Evolutionary conservation across 2,888 invertebrate species (phyloP).

Genomic region (Muscina levida): DNA sequence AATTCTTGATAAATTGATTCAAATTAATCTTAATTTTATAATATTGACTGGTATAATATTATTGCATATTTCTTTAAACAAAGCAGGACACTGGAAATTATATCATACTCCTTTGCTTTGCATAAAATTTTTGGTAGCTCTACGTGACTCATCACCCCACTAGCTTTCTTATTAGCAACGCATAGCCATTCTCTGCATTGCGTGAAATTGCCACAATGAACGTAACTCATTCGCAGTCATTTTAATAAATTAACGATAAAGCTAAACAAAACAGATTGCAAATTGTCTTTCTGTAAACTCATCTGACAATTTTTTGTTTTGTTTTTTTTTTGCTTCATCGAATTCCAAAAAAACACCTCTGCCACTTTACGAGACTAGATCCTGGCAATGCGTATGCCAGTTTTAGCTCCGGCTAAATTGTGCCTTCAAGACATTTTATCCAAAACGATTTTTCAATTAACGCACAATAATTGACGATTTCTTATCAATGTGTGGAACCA

Average conservation of each 20-base stretch:
- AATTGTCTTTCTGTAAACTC: slow-evolving; percentile 7
- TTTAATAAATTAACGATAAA: slow-evolving; percentile 36
- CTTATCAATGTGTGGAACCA: slow-evolving; percentile 59
- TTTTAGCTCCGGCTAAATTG: slow-evolving; percentile 19
- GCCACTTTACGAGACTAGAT: neutral
- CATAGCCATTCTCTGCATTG: too few species aligned
- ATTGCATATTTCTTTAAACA: too few species aligned
- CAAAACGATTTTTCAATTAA: slow-evolving; percentile 66
- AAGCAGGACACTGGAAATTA: too few species aligned
- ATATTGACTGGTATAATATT: too few species aligned
- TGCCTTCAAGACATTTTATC: slow-evolving; percentile 57
- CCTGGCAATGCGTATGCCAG: neutral
- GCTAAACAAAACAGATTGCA: slow-evolving; percentile 25
- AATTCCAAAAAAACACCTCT: neutral
- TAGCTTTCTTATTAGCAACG: too few species aligned
- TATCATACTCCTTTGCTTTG: too few species aligned
- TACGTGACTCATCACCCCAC: too few species aligned
- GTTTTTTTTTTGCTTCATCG: neutral
- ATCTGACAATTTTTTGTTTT: slow-evolving; percentile 10
- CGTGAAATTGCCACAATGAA: too few species aligned
- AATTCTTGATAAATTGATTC: too few species aligned
- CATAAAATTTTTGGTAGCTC: too few species aligned
- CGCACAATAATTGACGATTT: slow-evolving; percentile 61
- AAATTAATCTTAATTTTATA: too few species aligned
- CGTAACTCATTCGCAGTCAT: neutral